Conservation (phyloP, 2,888 invertebrate species). For the Macrophya annulata region DNA sequence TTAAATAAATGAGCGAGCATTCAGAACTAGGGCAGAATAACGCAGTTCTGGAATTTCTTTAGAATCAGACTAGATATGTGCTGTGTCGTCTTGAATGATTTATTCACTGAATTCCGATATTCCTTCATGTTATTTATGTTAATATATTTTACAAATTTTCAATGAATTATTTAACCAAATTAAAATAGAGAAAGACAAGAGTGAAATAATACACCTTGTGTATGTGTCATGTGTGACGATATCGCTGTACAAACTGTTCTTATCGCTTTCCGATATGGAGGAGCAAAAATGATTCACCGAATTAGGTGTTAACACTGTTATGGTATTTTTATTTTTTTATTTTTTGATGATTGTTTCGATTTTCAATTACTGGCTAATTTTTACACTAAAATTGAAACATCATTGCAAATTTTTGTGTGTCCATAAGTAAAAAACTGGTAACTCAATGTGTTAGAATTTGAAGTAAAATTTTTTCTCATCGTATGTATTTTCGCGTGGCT, state of each 20-base stretch:
- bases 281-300: constrained; percentile 47
- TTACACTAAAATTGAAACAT: background rate
- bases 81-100: background rate
- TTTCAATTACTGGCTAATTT: background rate
- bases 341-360: background rate
- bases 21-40: background rate
- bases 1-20: background rate
- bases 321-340: background rate
- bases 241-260: constrained; percentile 49
- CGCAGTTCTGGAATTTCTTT: background rate
- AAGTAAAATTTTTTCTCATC: background rate
- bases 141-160: background rate
- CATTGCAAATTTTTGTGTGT: background rate
- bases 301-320: background rate
- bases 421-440: background rate
- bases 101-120: background rate
- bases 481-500: background rate
- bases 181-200: background rate
- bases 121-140: background rate
- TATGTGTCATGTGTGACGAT: constrained; percentile 49
- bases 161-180: background rate
- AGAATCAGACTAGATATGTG: background rate
- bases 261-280: constrained; percentile 49
- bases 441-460: background rate
- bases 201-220: constrained; percentile 27